Evolutionary conservation across 2,797 vertebrate species (phyloP).

Genomic region (Telmatherina bonti): DNA sequence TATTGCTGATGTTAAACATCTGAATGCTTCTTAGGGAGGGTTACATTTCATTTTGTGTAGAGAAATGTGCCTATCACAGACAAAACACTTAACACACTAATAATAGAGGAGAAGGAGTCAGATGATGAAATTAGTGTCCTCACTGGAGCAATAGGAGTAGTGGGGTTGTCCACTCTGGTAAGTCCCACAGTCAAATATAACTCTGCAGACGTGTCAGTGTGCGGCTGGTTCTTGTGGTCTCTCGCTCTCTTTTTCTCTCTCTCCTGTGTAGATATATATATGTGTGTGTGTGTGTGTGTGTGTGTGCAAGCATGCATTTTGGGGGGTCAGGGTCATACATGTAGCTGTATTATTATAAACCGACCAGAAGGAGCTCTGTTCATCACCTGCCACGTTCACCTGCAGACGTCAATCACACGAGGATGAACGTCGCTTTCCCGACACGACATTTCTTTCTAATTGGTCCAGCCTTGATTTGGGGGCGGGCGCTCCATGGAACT

Average conservation of each 20-base stretch:
- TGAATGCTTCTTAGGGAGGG: neutral
- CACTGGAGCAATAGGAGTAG: conserved; percentile 51
- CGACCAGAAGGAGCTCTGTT: conserved; percentile 29
- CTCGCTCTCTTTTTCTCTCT: conserved; percentile 9
- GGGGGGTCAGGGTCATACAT: conserved; percentile 49
- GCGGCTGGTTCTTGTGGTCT: conserved; percentile 66
- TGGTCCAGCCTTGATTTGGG: conserved; percentile 48
- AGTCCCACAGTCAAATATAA: conserved; percentile 82
- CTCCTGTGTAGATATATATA: conserved; percentile 56
- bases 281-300: conserved; percentile 18
- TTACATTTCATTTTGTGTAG: neutral
- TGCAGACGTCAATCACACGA: conserved; percentile 79
- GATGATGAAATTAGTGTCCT: conserved; percentile 65
- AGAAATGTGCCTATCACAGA: conserved; percentile 16
- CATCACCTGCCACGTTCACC: conserved; percentile 75
- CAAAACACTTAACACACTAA: conserved; percentile 34
- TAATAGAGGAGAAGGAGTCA: conserved; percentile 39
- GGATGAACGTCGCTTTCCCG: conserved; percentile 41
- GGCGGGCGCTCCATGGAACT: conserved; percentile 41
- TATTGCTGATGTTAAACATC: neutral
- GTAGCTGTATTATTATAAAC: conserved; percentile 60
- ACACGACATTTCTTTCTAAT: conserved; percentile 66
- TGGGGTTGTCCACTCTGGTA: conserved; percentile 72
- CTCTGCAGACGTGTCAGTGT: conserved; percentile 81
- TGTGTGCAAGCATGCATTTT: conserved; percentile 34